Conservation (phyloP, 2,888 invertebrate species). For the Chloroclysta siterata region DNA sequence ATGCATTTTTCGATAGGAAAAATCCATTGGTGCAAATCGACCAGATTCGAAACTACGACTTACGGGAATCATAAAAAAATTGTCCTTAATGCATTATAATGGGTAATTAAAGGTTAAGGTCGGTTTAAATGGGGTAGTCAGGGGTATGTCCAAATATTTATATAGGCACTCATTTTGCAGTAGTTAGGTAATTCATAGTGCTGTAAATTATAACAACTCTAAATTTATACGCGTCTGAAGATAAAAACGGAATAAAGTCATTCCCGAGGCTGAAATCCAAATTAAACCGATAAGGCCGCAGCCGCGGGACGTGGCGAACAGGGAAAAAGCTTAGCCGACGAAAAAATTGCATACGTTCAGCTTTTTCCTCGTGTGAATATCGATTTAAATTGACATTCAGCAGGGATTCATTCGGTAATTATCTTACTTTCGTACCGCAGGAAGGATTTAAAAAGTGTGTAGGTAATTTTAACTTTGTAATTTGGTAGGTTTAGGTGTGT, state of each 20-base stretch:
- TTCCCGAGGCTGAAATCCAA: slow-evolving; percentile 30
- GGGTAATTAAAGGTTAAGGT: too few species aligned
- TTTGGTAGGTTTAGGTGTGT: neutral
- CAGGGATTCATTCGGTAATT: neutral
- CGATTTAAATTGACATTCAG: slow-evolving; percentile 10
- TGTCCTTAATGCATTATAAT: too few species aligned
- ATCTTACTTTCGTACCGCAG: neutral
- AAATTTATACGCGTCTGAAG: slow-evolving; percentile 21
- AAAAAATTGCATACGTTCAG: slow-evolving; percentile 28
- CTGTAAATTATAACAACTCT: neutral
- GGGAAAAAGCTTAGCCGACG: slow-evolving; percentile 25
- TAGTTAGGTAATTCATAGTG: neutral
- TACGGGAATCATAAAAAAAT: too few species aligned
- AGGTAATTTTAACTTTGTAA: too few species aligned
- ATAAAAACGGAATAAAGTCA: slow-evolving; percentile 32
- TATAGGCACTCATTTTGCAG: too few species aligned
- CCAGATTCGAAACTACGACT: too few species aligned
- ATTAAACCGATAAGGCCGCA: slow-evolving; percentile 32
- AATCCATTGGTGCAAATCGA: too few species aligned
- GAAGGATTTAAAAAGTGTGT: neutral
- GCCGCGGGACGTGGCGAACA: slow-evolving; percentile 22
- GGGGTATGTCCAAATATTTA: too few species aligned
- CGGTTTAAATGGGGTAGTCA: too few species aligned
- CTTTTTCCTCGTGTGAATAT: slow-evolving; percentile 20
- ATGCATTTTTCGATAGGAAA: too few species aligned